Evolutionary conservation across 2,113 vertebrate genomes (phyloP).

Genomic region (Pangasianodon hypophthalmus): DNA sequence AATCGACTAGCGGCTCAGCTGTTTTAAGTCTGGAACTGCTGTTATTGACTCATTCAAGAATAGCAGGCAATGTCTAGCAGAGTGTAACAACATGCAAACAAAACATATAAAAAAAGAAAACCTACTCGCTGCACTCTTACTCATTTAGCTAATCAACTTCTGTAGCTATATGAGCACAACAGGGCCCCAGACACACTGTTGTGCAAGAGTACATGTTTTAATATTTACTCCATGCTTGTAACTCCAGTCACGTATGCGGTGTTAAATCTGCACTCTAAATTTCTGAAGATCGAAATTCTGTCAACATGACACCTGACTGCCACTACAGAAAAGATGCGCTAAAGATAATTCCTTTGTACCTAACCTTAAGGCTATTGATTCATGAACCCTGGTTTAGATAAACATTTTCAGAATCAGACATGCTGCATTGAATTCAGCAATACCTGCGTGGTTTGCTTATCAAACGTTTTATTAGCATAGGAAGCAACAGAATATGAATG

Average conservation of each 20-base stretch:
- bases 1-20: not conserved
- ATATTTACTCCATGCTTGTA: slow-evolving; percentile 29
- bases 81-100: not conserved
- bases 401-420: slow-evolving; percentile 6
- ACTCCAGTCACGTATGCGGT: slow-evolving; percentile 11
- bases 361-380: slow-evolving; percentile 29
- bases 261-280: slow-evolving; percentile 20
- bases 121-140: slow-evolving; percentile 10
- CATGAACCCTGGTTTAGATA: not conserved
- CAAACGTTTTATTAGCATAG: slow-evolving; percentile 11
- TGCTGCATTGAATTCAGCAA: slow-evolving; percentile 20
- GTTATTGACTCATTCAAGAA: slow-evolving; percentile 14
- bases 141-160: slow-evolving; percentile 21
- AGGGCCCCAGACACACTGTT: slow-evolving; percentile 7
- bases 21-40: slow-evolving; percentile 12
- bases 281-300: slow-evolving; percentile 18
- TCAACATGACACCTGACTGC: slow-evolving; percentile 32
- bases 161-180: slow-evolving; percentile 13
- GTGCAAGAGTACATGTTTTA: slow-evolving; percentile 3
- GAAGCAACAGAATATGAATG: slow-evolving; percentile 12
- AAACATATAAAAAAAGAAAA: not conserved
- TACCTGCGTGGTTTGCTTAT: not conserved
- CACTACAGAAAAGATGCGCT: slow-evolving; percentile 2
- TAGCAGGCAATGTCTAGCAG: not conserved
- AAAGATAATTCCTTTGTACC: slow-evolving; percentile 34